These are phyloP conservation scores for Plagiodera versicolora DNA, from an alignment of 2,888 invertebrate species.

Conservation along the genomic window DNA sequence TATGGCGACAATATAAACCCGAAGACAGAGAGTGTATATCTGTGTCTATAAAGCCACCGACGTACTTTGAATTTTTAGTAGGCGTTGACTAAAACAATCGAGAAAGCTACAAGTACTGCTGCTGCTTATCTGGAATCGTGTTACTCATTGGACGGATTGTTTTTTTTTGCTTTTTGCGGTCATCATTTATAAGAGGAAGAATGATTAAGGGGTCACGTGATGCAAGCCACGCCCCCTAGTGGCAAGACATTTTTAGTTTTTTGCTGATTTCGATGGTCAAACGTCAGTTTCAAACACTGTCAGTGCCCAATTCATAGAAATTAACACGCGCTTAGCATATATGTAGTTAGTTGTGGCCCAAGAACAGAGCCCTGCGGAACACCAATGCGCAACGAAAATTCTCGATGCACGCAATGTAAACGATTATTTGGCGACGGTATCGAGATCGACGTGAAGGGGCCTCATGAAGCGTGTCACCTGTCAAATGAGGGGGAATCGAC, in stretches of 20 bases:
- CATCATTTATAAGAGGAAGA: background rate
- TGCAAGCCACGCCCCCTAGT: too few relatives aligned
- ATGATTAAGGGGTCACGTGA: background rate
- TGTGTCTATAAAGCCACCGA: conserved; percentile 12
- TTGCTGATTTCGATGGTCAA: too few relatives aligned
- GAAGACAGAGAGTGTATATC: conserved; percentile 22
- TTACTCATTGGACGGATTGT: background rate
- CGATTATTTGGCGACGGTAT: too few relatives aligned
- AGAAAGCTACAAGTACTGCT: background rate
- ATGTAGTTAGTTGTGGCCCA: too few relatives aligned
- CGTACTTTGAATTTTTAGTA: conserved; percentile 18
- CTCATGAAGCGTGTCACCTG: background rate
- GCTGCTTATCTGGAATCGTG: background rate
- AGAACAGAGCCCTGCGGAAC: too few relatives aligned
- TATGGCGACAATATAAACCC: conserved; percentile 33
- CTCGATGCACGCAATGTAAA: too few relatives aligned
- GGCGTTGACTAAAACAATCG: conserved; percentile 11
- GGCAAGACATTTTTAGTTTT: too few relatives aligned
- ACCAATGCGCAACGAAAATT: too few relatives aligned
- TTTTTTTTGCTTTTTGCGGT: background rate
- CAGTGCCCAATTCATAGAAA: too few relatives aligned
- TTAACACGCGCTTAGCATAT: too few relatives aligned
- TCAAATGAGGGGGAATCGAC: background rate
- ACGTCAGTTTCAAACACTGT: too few relatives aligned
- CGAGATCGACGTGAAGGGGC: background rate